A percentile compares a stretch with the other conserved stretches of the same genome.
These are phyloP conservation scores for Pomatostomus ruficeps DNA, from an alignment of 2,113 vertebrate species.

Conservation along the genomic window DNA sequence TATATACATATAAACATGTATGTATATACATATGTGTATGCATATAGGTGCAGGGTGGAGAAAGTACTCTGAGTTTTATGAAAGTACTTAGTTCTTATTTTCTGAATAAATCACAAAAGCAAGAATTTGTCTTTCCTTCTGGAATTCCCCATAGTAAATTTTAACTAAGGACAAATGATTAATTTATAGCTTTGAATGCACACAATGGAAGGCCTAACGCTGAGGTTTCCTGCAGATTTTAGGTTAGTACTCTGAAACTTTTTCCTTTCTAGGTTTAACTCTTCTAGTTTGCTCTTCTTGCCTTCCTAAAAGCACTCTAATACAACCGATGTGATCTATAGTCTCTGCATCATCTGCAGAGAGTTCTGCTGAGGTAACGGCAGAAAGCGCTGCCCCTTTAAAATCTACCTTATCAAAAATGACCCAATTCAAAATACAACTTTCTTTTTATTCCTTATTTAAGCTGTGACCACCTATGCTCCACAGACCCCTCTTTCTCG, in stretches of 20 bases:
- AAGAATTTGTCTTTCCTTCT: neutral
- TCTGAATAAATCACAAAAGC: neutral
- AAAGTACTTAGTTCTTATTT: neutral
- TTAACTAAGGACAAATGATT: neutral
- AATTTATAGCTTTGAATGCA: neutral
- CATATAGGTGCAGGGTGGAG: neutral
- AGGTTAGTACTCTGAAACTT: neutral
- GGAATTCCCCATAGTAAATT: neutral
- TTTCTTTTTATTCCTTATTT: neutral
- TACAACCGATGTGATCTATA: neutral
- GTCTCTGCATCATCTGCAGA: neutral
- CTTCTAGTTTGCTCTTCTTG: neutral
- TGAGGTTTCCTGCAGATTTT: neutral
- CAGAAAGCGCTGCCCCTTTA: neutral
- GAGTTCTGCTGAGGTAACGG: neutral
- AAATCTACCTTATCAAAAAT: neutral
- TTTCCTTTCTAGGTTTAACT: neutral
- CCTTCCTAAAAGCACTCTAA: neutral
- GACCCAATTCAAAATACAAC: neutral
- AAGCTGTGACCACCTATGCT: neutral
- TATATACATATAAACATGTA: neutral
- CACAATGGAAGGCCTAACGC: neutral
- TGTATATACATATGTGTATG: neutral
- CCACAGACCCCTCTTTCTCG: neutral
- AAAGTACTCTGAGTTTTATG: neutral